These are phyloP conservation scores for Odontamblyopus lacepedii DNA, from an alignment of 2,797 vertebrate genomes.

Conservation along the genomic window DNA sequence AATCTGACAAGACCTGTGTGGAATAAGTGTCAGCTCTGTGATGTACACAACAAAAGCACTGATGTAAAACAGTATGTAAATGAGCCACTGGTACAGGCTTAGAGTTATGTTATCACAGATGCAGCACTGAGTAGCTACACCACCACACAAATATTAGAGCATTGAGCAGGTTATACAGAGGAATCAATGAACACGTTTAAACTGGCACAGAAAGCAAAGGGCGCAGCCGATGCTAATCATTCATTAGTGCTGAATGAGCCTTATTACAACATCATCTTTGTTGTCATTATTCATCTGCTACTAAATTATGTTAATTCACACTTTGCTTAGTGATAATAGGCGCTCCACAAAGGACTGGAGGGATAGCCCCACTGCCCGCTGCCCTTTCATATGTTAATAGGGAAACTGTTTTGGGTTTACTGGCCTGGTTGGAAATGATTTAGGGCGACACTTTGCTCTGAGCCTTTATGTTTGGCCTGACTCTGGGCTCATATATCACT, in stretches of 20 bases:
- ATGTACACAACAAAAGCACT: conserved; percentile 38
- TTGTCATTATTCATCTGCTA: conserved; percentile 71
- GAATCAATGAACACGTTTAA: conserved; percentile 11
- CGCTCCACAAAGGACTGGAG: conserved; percentile 54
- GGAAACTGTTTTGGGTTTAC: conserved; percentile 72
- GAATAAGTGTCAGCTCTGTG: conserved; percentile 47
- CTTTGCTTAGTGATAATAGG: conserved; percentile 64
- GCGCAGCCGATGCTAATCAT: conserved; percentile 55
- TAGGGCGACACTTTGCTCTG: conserved; percentile 72
- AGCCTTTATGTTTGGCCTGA: conserved; percentile 68
- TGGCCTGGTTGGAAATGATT: conserved; percentile 83
- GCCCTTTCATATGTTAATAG: conserved; percentile 79
- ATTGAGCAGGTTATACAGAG: neutral
- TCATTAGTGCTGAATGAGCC: conserved; percentile 65
- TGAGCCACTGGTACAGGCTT: conserved; percentile 27
- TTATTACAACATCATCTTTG: conserved; percentile 72
- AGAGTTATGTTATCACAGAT: conserved; percentile 20
- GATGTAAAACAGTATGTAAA: conserved; percentile 37
- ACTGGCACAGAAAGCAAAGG: conserved; percentile 30
- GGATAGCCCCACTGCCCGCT: conserved; percentile 43
- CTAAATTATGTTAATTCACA: conserved; percentile 68
- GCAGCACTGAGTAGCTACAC: conserved; percentile 9
- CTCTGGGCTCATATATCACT: conserved; percentile 76
- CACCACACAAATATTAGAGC: conserved; percentile 2
- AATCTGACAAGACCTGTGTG: conserved; percentile 44